Conservation (phyloP, 2,797 vertebrate species). For the Fringilla coelebs region DNA sequence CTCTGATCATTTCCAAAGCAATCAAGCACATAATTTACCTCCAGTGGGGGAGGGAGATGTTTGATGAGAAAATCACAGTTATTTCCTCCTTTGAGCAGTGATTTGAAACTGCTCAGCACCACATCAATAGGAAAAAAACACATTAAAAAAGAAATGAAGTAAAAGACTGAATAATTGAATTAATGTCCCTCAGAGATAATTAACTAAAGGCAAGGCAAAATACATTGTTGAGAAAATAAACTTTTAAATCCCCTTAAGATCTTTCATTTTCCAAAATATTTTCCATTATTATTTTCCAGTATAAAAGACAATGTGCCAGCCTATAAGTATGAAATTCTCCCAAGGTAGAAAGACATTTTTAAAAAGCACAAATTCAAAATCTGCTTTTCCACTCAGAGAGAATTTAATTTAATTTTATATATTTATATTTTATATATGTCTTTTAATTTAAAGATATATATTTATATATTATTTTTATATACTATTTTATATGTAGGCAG, state of each 20-base stretch:
- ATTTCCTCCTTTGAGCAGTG: neutral
- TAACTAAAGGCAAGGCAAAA: neutral
- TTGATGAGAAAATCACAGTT: neutral
- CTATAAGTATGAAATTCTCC: neutral
- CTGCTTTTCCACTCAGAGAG: neutral
- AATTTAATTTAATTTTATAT: neutral
- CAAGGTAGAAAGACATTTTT: neutral
- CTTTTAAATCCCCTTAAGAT: neutral
- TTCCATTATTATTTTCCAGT: neutral
- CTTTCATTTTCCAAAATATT: neutral
- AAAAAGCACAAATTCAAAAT: neutral
- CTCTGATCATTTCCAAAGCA: conserved; percentile 9
- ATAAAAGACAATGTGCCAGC: neutral
- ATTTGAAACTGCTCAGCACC: neutral
- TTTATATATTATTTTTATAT: neutral
- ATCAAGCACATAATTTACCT: neutral
- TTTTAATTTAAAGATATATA: no score
- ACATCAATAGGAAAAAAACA: neutral
- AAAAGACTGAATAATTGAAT: neutral
- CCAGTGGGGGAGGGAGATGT: neutral
- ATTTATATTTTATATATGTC: neutral
- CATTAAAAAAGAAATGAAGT: neutral
- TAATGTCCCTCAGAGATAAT: neutral
- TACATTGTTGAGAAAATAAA: neutral
- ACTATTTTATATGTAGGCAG: neutral